These are phyloP conservation scores for Brachyopa scutellaris DNA, from an alignment of 2,888 invertebrate species.

Conservation along the genomic window DNA sequence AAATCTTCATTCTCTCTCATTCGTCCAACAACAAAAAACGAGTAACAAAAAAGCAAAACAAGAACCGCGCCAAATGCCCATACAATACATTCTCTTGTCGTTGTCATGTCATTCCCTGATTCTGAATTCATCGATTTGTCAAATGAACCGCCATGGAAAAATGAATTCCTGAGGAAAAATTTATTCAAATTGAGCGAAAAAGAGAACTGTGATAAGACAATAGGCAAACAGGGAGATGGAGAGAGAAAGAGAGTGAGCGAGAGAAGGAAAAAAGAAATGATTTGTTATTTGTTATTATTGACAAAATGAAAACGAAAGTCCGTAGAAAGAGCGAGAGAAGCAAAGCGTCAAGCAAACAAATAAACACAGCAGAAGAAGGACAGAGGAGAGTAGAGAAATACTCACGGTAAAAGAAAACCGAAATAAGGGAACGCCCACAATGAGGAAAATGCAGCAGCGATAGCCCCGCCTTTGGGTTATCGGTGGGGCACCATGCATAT, in stretches of 20 bases:
- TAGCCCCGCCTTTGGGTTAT: constrained; percentile 57
- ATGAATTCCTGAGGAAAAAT: constrained; percentile 30
- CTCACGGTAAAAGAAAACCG: constrained; percentile 26
- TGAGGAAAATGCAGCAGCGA: not conserved
- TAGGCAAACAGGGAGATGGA: constrained; percentile 1
- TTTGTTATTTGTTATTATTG: constrained; percentile 70
- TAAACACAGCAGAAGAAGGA: constrained; percentile 8
- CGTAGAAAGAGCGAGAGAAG: constrained; percentile 52
- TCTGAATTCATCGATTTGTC: constrained; percentile 63
- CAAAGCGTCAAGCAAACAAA: constrained; percentile 26
- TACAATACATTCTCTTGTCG: not conserved
- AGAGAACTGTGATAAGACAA: not conserved
- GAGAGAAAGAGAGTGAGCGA: not conserved
- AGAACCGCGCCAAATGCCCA: constrained; percentile 62
- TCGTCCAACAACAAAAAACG: not conserved
- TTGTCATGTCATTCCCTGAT: not conserved
- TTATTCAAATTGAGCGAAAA: not conserved
- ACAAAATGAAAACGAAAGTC: constrained; percentile 69
- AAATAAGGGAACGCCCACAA: constrained; percentile 44
- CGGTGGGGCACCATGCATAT: constrained; percentile 41
- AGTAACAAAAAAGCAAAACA: constrained; percentile 34
- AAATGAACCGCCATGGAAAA: constrained; percentile 36
- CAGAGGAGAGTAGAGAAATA: constrained; percentile 11
- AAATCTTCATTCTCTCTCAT: constrained; percentile 50
- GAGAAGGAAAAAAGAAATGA: constrained; percentile 17